Base-by-base conservation (phyloP, 2,113 vertebrate genomes). In the Marmota flaviventris region DNA sequence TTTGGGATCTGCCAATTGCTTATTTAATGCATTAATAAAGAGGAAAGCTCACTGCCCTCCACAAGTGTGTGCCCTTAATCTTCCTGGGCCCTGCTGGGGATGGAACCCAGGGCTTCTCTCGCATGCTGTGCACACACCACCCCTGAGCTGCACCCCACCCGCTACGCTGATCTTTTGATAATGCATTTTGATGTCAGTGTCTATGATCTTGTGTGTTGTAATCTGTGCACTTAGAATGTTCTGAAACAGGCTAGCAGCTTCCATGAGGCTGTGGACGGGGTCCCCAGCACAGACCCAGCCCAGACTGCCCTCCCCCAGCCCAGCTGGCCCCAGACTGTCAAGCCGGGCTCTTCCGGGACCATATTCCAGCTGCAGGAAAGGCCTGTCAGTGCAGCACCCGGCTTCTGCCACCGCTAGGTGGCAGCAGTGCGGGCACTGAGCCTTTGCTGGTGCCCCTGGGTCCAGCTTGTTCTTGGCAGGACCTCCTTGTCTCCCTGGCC, bases 361-460 rank as follows among this genome's bases (percentile, higher is more conserved):
- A 18, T 53, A 53, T 1, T 37, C 20, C 0, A 8, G 39, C 72
- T 32, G 11, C 88, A 6, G 29, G 34, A 10, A 61, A 29, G 37
- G 29, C 72, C 37, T 53, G 25, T 42, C 29, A 18, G 42, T 16
- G 72, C 29, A 5, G 83, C 87, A 69, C 18, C 2, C 76, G 72
- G 20, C 34, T 14, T 37, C 8, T 0, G 0, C 61, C 94, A 45
- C 45, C 97, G 58, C 97, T 91, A 97, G 97, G 97, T 97, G 97
- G 97, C 97, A 97, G 97, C 96, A 97, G 70, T 8, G 95, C 1
- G 0, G 10, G 4, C 56, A 22, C 24, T 42, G 37, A 20, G 25
- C 42, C 48, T 51, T 34, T 3, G 48, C 48, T 0, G 37, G 14
- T 0, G 5, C 6, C 73, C 72, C 20, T 0, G 63, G 58, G 56